Conservation (phyloP, 1,140 invertebrate species). For the Adoxophyes honmai region DNA sequence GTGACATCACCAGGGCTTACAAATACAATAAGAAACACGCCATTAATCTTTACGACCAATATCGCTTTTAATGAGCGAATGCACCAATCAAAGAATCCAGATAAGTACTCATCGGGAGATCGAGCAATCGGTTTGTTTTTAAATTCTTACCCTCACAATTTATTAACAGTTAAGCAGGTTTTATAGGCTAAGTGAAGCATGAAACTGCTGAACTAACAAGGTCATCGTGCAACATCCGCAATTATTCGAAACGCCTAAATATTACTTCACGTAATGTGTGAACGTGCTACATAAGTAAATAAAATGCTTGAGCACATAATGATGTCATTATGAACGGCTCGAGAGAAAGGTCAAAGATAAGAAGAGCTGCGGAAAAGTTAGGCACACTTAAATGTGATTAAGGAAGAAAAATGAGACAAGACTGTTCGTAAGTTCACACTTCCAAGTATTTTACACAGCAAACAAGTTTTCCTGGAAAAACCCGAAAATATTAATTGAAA, state of each 20-base stretch:
- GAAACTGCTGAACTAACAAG: background rate
- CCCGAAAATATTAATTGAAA: no score
- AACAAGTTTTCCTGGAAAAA: no score
- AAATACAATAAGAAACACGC: constrained; percentile 13
- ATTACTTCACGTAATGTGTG: background rate
- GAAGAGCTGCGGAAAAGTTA: background rate
- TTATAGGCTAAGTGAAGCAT: background rate
- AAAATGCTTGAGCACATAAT: constrained; percentile 1
- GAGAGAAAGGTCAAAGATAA: constrained; percentile 6
- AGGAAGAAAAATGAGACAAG: no score
- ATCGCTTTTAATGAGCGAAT: background rate
- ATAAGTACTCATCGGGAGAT: no score
- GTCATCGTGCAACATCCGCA: constrained; percentile 7
- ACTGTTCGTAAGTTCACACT: no score
- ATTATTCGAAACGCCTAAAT: constrained; percentile 9
- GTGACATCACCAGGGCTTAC: background rate
- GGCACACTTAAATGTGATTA: no score
- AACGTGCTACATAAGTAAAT: constrained; percentile 10
- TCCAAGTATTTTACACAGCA: no score
- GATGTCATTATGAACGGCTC: background rate
- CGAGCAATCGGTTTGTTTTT: no score
- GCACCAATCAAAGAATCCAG: no score
- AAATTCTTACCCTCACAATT: no score
- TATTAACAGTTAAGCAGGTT: no score
- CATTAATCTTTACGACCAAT: constrained; percentile 3